Evolutionary conservation across 1,140 invertebrate species (phyloP), one percentile per base, ranked within the genome.

Genomic region (Drosophila quadrilineata): DNA sequence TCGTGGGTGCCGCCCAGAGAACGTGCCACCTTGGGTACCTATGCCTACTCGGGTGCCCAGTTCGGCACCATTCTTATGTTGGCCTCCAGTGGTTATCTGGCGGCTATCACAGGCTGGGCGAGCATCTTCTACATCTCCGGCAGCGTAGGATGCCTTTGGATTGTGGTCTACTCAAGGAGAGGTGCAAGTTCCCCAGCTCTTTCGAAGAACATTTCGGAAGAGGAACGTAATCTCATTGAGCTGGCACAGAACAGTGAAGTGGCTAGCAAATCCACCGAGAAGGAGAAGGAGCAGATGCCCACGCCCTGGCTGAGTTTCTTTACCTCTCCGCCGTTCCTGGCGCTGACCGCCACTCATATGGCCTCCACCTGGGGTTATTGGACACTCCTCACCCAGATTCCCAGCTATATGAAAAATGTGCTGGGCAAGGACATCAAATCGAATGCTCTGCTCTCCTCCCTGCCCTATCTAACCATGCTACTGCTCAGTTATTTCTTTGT

Each of bases 301-400:
- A 64, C 76, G 29, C 62, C 96, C 95, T 21, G 98, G 96, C 94
- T 91, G 85, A 53, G 88, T 91, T 35, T 96, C 98, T 90, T 95
- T 0, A 95, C 92, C 0, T 96, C 95, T 1, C 54, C 93, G 2
- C 94, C 97, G 0, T 93, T 98, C 66, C 95, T 95, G 94, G 94
- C 96, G 0, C 91, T 98, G 6, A 92, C 96, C 10, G 90, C 96
- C 0, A 93, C 93, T 0, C 96, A 98, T 82, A 95, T 95, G 77
- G 94, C 95, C 0, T 95, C 97, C 75, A 97, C 96, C 84, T 99
- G 97, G 97, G 97, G 96, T 0, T 98, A 96, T 88, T 98, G 97
- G 92, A 98, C 96, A 3, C 91, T 99, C 16, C 91, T 99, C 14
- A 98, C 96, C 0, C 94, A 97, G 90, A 94, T 99, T 74, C 98